A percentile compares a stretch with the other conserved stretches of the same genome.
Evolutionary conservation across 2,113 vertebrate genomes (phyloP).

Genomic region (Telmatochromis sp.): DNA sequence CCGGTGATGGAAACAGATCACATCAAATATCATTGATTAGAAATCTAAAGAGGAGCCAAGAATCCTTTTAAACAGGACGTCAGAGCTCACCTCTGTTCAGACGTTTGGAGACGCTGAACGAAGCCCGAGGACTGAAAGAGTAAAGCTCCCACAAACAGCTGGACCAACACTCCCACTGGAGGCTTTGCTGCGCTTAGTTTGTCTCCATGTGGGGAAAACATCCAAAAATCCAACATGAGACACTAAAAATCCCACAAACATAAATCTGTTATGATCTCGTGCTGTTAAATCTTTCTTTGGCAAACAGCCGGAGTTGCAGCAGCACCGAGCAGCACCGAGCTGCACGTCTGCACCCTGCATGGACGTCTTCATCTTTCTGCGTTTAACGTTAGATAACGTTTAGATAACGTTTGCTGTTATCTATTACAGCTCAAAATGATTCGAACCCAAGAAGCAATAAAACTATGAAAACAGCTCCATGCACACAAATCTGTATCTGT

Average conservation of each 20-base stretch:
- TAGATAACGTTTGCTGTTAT: neutral
- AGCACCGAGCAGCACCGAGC: neutral
- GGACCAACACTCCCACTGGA: neutral
- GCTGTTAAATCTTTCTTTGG: neutral
- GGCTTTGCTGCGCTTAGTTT: neutral
- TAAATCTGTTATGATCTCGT: neutral
- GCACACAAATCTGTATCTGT: neutral
- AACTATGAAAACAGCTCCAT: neutral
- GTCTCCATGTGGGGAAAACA: neutral
- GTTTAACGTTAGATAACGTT: neutral
- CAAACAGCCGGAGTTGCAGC: neutral
- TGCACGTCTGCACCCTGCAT: neutral
- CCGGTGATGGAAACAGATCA: neutral
- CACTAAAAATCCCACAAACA: neutral
- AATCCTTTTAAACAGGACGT: neutral
- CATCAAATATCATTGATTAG: neutral
- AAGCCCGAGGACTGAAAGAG: neutral
- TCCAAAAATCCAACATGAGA: neutral
- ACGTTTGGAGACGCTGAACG: neutral
- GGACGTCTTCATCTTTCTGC: neutral
- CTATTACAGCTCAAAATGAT: neutral
- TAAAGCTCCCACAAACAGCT: neutral
- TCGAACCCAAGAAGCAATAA: neutral
- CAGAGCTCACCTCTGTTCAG: neutral
- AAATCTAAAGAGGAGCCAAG: neutral